Evolutionary conservation across 2,888 invertebrate species (phyloP), one percentile per base, ranked within the genome.

Genomic region (Papilio demoleus): DNA sequence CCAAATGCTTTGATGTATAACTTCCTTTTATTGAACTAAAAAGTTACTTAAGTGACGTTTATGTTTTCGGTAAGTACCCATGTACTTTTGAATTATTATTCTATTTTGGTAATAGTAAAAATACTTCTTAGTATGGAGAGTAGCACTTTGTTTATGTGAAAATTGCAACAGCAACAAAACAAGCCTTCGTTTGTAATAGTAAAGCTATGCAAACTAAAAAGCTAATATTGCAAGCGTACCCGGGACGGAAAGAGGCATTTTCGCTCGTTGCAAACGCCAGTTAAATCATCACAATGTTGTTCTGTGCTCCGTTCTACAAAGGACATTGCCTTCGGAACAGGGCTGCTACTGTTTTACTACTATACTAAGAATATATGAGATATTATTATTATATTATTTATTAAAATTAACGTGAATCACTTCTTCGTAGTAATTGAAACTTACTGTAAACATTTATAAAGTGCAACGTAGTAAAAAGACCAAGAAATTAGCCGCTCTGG

Each of bases 211-310:
- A 58, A 70, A 76, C 74, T 73, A 70, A 72, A 73, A 73, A 77
- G 77, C 77, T 77, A 79, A 81, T 83, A 81, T 81, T 79, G 81
- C 80, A 81, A 77, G 73, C 76, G 77, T 71, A 74, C 74, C 72
- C 70, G 74, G 77, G 82, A 82, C 81, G 85, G 86, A 85, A 86
- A 86, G 79, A 80, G 82, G 83, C 87, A 87, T 87, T 89, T 88
- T 87, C 79, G 84, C 83, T 85, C 81, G 77, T 87, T 86, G 84
- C 77, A 75, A 78, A 79, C 76, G 79, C 78, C 81, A 80, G 83
- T 84, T 89, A 88, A 90, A 87, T 89, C 88, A 88, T 88, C 85
- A 84, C 84, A 84, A 81, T 81, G 85, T 83, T 84, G 82, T 82
- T 81, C 81, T 83, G 84, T 82, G 75, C 81, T 76, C 73, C 76